Evolutionary conservation across 2,797 vertebrate genomes (phyloP), one percentile per base, ranked within the genome.

Genomic region (Gymnothorax javanicus): DNA sequence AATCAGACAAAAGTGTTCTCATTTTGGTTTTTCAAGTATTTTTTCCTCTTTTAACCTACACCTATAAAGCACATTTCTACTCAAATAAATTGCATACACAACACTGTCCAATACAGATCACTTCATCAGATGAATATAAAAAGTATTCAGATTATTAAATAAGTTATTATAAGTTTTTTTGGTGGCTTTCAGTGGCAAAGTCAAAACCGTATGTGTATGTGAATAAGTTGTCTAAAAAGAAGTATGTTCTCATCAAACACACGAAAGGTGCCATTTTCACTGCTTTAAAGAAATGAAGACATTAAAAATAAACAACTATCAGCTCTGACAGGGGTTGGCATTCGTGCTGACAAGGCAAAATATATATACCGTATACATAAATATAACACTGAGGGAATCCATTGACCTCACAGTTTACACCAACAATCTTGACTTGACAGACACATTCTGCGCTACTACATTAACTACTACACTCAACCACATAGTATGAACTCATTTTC

Each of bases 21-120:
- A 83, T 88, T 91, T 91, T 85, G 84, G 84, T 93, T 94, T 93
- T 90, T 89, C 91, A 91, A 92, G 89, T 92, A 86, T 88, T 90
- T 89, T 85, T 85, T 43, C 33, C 85, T 79, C 87, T 93, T 93
- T 93, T 93, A 87, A 93, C 88, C 94, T 95, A 95, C 92, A 94
- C 94, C 93, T 94, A 96, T 93, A 94, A 95, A 95, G 93, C 94
- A 95, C 93, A 92, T 90, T 88, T 91, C 91, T 94, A 94, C 89
- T 91, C 91, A 93, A 94, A 93, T 89, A 94, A 95, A 95, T 93
- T 91, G 88, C 91, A 91, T 89, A 94, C 92, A 92, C 93, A 94
- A 94, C 90, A 91, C 90, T 94, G 94, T 95, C 94, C 95, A 95
- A 94, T 94, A 94, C 92, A 90, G 91, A 87, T 93, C 91, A 88